Evolutionary conservation across 2,113 vertebrate species (phyloP).

Genomic region (Raja brachyura): DNA sequence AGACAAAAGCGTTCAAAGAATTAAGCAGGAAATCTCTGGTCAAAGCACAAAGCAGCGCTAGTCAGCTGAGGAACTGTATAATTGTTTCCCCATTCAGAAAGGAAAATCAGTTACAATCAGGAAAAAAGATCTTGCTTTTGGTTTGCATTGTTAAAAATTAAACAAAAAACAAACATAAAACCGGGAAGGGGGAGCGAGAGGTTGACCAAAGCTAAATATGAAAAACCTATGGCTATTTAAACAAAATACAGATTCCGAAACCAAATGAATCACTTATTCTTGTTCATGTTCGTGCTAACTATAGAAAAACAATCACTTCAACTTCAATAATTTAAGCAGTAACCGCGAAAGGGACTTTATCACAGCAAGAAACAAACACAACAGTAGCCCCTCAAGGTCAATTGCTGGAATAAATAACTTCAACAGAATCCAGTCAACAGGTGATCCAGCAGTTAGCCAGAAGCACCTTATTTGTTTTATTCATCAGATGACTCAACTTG

Average conservation of each 20-base stretch:
- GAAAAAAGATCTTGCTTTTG: background rate
- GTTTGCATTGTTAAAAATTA: slow-evolving; percentile 10
- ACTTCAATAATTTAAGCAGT: slow-evolving; percentile 9
- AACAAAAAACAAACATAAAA: slow-evolving; percentile 18
- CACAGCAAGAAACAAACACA: background rate
- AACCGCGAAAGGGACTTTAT: background rate
- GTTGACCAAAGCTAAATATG: background rate
- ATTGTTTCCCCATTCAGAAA: background rate
- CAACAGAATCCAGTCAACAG: slow-evolving; percentile 9
- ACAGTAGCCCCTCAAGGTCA: background rate
- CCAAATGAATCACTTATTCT: background rate
- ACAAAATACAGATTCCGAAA: background rate
- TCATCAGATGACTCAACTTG: background rate
- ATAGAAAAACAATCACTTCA: background rate
- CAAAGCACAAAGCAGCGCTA: background rate
- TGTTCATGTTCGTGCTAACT: background rate
- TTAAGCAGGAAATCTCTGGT: background rate
- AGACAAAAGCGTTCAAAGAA: background rate
- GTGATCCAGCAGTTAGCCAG: background rate
- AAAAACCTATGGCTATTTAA: background rate
- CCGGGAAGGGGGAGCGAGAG: too few species aligned
- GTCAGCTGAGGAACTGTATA: slow-evolving; percentile 6
- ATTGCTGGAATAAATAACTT: background rate
- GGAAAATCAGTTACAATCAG: background rate
- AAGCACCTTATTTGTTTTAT: background rate